Evolutionary conservation across 2,113 vertebrate genomes (phyloP), one percentile per base, ranked within the genome.

Genomic region (Hyaena hyaena): DNA sequence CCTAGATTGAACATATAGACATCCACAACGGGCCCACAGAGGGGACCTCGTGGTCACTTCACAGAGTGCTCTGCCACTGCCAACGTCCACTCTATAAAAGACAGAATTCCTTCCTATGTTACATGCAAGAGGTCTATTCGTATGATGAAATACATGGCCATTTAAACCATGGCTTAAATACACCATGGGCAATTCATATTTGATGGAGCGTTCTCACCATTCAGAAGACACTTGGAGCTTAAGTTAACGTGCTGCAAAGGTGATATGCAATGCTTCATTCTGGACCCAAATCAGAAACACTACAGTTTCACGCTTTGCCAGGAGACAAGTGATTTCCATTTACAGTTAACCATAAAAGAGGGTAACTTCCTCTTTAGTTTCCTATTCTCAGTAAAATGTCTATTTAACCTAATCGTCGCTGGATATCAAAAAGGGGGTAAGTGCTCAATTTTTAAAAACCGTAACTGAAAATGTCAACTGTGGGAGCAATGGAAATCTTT

Each of bases 61-160:
- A 35, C 2, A 9, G 43, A 53, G 7, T 17, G 65, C n/a, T 68
- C 95, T 76, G 39, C 43, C 71, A 68, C 21, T 53, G 48, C 74
- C 93, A 80, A 15, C 24, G 48, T 79, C 33, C 11, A 58, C 58
- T 12, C 58, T 80, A 92, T 19, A 92, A 93, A 96, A 96, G 91
- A 71, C 39, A 2, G 10, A 33, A 69, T 28, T 90, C 77, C 58
- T 83, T 90, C 93, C 86, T 19, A 84, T 7, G 15, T 43, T 80
- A 63, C 43, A 55, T 79, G 96, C 58, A 94, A 96, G 95, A 76
- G 58, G 71, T 66, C 90, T 80, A 58, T 95, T 95, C 28, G 80
- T 24, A 71, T 35, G 73, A 85, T n/a, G 69, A 39, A 16, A 17
- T 28, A 71, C 58, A 88, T 58, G 35, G 81, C 63, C 26, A 61